These are phyloP conservation scores for Himalopsyche phryganea DNA, from an alignment of 1,140 invertebrate species.

Conservation along the genomic window DNA sequence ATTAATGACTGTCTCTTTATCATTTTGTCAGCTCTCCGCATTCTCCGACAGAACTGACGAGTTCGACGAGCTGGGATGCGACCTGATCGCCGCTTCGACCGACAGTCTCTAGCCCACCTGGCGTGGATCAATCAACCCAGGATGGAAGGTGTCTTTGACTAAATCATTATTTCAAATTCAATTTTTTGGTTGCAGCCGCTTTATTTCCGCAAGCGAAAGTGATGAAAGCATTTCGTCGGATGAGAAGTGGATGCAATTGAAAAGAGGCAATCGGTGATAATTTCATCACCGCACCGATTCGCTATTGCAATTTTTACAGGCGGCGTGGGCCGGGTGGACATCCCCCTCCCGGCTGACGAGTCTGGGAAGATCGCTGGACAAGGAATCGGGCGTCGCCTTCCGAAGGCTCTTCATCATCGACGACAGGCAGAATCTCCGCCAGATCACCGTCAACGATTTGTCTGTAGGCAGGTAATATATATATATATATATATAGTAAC, in stretches of 20 bases:
- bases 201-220: too few species aligned
- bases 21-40: slow-evolving; percentile 68
- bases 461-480: slow-evolving; percentile 90
- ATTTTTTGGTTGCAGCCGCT: too few species aligned
- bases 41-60: slow-evolving; percentile 83
- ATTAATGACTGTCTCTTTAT: too few species aligned
- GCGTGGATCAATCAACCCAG: slow-evolving; percentile 94
- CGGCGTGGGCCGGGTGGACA: slow-evolving; percentile 93
- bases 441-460: slow-evolving; percentile 97
- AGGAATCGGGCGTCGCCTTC: slow-evolving; percentile 91
- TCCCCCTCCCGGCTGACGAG: slow-evolving; percentile 94
- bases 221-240: too few species aligned
- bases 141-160: slow-evolving; percentile 86
- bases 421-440: slow-evolving; percentile 83
- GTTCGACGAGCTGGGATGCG: slow-evolving; percentile 79
- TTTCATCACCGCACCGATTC: too few species aligned
- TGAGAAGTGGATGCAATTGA: too few species aligned
- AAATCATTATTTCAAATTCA: too few species aligned
- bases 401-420: slow-evolving; percentile 98
- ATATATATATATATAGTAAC: slow-evolving; percentile 5
- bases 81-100: slow-evolving; percentile 82
- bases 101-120: slow-evolving; percentile 90
- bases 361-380: slow-evolving; percentile 85
- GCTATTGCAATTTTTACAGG: slow-evolving; percentile 38
- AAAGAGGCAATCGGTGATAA: too few species aligned